Conservation (phyloP, 1,140 invertebrate species). For the Macrobrachium nipponense region DNA sequence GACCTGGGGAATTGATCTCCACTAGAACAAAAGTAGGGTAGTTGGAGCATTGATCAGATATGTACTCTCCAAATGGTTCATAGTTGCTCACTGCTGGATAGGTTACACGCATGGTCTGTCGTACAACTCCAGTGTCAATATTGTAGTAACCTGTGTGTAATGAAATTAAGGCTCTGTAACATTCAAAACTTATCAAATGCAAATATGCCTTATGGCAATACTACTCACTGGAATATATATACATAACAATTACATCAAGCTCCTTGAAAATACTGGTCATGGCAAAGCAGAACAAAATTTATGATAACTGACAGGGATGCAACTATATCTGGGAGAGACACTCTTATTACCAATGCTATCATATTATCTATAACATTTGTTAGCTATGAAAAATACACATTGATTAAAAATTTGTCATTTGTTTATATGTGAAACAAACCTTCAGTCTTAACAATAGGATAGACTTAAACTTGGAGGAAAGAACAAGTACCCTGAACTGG, state of each 20-base stretch:
- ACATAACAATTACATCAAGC: background rate
- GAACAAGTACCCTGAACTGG: too few relatives aligned
- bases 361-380: too few relatives aligned
- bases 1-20: conserved; percentile 73
- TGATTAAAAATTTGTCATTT: too few relatives aligned
- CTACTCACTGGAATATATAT: background rate
- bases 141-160: conserved; percentile 80
- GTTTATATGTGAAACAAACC: too few relatives aligned
- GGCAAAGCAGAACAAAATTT: too few relatives aligned
- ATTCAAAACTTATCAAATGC: background rate
- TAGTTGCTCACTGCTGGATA: conserved; percentile 79
- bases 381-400: too few relatives aligned
- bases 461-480: too few relatives aligned
- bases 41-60: conserved; percentile 78
- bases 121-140: conserved; percentile 81
- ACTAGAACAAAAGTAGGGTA: conserved; percentile 82
- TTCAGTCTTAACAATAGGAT: too few relatives aligned
- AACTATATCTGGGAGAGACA: too few relatives aligned
- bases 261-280: too few relatives aligned
- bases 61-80: conserved; percentile 76
- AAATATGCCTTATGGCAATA: background rate
- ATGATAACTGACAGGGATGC: too few relatives aligned
- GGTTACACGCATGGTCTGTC: conserved; percentile 82
- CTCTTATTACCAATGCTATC: too few relatives aligned
- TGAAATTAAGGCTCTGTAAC: background rate